A percentile compares a stretch with the other conserved stretches of the same genome.
Evolutionary conservation across 1,140 invertebrate species (phyloP).

Genomic region (Brachionus rubens): DNA sequence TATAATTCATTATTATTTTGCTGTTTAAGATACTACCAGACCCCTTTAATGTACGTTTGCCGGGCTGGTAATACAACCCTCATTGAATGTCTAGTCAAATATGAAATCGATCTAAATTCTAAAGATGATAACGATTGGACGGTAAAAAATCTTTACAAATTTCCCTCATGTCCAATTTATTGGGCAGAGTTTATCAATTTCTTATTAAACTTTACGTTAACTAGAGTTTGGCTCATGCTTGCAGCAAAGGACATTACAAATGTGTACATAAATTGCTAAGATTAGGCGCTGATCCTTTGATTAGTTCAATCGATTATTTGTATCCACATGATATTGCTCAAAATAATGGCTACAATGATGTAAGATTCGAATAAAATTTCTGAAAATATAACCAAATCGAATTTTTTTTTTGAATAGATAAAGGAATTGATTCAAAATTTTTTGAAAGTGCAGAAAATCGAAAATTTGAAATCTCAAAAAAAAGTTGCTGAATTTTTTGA

Average conservation of each 20-base stretch:
- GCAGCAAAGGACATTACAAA: slow-evolving; percentile 28
- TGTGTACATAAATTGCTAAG: slow-evolving; percentile 26
- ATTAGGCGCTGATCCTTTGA: slow-evolving; percentile 42
- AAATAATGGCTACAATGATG: slow-evolving; percentile 10
- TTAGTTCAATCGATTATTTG: slow-evolving; percentile 1
- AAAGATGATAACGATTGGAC: slow-evolving; percentile 39
- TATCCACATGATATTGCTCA: slow-evolving; percentile 38
- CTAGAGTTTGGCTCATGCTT: slow-evolving; percentile 28
- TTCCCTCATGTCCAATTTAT: neutral
- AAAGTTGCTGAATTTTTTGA: neutral
- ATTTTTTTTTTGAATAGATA: neutral
- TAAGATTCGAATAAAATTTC: neutral
- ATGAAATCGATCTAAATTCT: slow-evolving; percentile 9
- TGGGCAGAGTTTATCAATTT: neutral
- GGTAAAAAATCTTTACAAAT: neutral
- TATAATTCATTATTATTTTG: too few relatives aligned
- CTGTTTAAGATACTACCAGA: slow-evolving; percentile 29
- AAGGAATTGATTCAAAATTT: slow-evolving; percentile 22
- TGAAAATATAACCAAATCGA: neutral
- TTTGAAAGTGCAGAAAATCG: slow-evolving; percentile 1
- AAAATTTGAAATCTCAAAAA: neutral
- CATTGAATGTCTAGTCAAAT: slow-evolving; percentile 20
- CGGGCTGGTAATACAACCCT: slow-evolving; percentile 9
- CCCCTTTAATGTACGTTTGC: slow-evolving; percentile 24
- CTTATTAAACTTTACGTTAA: neutral